Evolutionary conservation across 2,888 invertebrate genomes (phyloP).

Genomic region (Meloe dianella): DNA sequence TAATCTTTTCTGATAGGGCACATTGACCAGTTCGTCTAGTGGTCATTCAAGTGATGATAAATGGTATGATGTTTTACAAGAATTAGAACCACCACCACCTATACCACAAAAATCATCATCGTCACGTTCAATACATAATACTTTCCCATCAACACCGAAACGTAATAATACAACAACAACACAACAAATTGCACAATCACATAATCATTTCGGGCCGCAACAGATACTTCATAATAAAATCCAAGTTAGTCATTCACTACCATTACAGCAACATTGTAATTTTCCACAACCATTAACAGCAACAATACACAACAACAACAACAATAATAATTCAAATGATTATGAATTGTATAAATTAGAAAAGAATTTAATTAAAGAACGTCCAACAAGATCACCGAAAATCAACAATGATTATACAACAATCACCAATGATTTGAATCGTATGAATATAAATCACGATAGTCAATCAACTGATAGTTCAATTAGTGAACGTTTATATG

Average conservation of each 20-base stretch:
- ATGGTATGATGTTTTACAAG: constrained; percentile 66
- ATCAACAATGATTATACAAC: constrained; percentile 47
- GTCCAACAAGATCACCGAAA: constrained; percentile 52
- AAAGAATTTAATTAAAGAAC: constrained; percentile 53
- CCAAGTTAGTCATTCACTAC: constrained; percentile 59
- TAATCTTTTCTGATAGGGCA: constrained; percentile 61
- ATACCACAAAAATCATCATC: constrained; percentile 57
- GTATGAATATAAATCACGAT: constrained; percentile 57
- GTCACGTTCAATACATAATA: constrained; percentile 51
- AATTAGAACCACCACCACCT: constrained; percentile 65
- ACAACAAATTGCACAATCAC: constrained; percentile 47
- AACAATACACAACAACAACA: constrained; percentile 50
- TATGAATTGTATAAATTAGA: constrained; percentile 53
- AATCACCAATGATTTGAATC: constrained; percentile 46
- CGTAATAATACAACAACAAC: constrained; percentile 51
- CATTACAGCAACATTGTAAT: constrained; percentile 56
- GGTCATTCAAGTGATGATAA: constrained; percentile 70
- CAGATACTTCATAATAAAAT: constrained; percentile 57
- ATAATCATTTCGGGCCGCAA: constrained; percentile 54
- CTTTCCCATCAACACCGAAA: constrained; percentile 56
- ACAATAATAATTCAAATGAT: no score
- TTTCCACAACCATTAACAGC: constrained; percentile 57
- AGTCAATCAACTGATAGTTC: constrained; percentile 64
- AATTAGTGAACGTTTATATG: constrained; percentile 58
- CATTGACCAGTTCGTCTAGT: constrained; percentile 68